Percentiles rank a stretch among this genome's conserved stretches.
These are phyloP conservation scores for Sandelia bainsii DNA, from an alignment of 2,797 vertebrate genomes.

Conservation along the genomic window DNA sequence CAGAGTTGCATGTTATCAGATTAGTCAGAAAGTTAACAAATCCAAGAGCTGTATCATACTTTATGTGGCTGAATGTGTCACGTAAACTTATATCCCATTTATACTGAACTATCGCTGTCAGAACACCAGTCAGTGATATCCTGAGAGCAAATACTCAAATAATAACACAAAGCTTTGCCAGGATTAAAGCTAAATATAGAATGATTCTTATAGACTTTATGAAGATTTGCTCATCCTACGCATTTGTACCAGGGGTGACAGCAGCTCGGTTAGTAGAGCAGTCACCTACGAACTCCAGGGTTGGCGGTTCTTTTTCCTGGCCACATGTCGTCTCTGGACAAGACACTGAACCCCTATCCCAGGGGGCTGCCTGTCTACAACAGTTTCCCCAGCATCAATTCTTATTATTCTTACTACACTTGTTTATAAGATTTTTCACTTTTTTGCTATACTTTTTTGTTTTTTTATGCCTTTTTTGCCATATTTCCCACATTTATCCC, in stretches of 20 bases:
- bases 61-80: constrained; percentile 1
- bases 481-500: too few relatives aligned
- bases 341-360: too few relatives aligned
- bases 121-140: neutral
- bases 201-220: neutral
- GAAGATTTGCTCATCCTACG: neutral
- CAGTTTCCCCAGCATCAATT: neutral
- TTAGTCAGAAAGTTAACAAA: constrained; percentile 7
- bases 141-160: neutral
- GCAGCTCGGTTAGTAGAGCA: too few relatives aligned
- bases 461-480: too few relatives aligned
- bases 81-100: neutral
- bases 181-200: neutral
- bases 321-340: too few relatives aligned
- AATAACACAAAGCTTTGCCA: neutral
- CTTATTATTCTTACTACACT: neutral
- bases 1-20: constrained; percentile 39
- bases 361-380: too few relatives aligned
- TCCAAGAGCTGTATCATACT: constrained; percentile 5
- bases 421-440: neutral
- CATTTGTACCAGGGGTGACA: neutral
- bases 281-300: too few relatives aligned
- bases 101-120: neutral
- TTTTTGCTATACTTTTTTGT: too few relatives aligned
- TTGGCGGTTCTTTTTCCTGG: neutral